A percentile compares a stretch with the other conserved stretches of the same genome.
Conservation (phyloP, 1,140 invertebrate genomes). For the Argopecten irradians region DNA sequence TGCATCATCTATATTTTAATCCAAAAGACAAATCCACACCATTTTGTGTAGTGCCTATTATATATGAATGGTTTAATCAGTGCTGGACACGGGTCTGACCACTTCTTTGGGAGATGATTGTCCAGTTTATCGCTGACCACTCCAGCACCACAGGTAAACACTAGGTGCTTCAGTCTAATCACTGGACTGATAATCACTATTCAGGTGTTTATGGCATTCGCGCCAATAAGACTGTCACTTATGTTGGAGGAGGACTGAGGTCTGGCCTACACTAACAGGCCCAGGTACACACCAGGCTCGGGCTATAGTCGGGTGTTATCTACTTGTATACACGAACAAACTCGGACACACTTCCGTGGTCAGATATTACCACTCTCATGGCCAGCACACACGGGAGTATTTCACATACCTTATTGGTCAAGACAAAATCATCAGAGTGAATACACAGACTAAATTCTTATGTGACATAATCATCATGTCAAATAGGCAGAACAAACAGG, state of each 20-base stretch:
- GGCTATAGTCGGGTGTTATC: background rate
- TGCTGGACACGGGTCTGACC: background rate
- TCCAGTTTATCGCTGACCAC: constrained; percentile 6
- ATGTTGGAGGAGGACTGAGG: background rate
- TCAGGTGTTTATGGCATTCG: constrained; percentile 8
- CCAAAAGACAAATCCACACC: no score
- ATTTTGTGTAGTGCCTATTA: no score
- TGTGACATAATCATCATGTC: background rate
- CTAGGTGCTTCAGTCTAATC: background rate
- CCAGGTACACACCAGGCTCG: background rate
- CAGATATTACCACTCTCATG: background rate
- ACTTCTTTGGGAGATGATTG: background rate
- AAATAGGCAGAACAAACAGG: no score
- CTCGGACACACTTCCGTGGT: background rate
- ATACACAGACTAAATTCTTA: background rate
- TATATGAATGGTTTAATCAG: no score
- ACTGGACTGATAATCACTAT: background rate
- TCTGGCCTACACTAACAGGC: background rate
- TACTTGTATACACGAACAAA: constrained; percentile 5
- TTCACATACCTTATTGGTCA: background rate
- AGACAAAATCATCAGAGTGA: background rate
- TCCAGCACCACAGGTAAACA: background rate
- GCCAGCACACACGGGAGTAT: background rate
- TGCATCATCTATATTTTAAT: no score
- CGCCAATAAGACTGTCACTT: background rate